A percentile compares a stretch with the other conserved stretches of the same genome.
Evolutionary conservation across 2,797 vertebrate species (phyloP).

Genomic region (Smutsia temminckii): DNA sequence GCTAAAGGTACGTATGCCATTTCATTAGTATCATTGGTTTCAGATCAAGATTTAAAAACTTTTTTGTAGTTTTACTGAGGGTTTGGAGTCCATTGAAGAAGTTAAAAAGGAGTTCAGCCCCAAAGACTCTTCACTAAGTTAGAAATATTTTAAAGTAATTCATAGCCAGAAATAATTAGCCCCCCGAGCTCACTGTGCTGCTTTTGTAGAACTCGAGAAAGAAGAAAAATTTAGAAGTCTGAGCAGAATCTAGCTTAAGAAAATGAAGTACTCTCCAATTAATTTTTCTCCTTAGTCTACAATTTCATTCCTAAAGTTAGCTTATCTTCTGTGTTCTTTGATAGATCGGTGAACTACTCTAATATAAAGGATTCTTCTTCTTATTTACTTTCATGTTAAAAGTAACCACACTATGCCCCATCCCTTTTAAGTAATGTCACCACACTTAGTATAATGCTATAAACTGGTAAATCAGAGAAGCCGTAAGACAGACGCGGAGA

Average conservation of each 20-base stretch:
- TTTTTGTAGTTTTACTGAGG: conserved; percentile 59
- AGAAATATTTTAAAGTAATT: conserved; percentile 72
- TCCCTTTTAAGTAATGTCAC: not conserved
- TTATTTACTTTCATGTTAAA: conserved; percentile 2
- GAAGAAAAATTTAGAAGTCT: conserved; percentile 58
- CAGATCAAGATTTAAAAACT: conserved; percentile 51
- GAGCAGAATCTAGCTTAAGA: conserved; percentile 68
- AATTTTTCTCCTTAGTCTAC: conserved; percentile 69
- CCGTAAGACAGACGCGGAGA: not conserved
- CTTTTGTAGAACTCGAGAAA: conserved; percentile 69
- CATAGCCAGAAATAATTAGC: conserved; percentile 65
- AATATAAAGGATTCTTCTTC: not conserved
- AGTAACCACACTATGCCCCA: not conserved
- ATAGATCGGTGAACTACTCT: conserved; percentile 55
- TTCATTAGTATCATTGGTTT: conserved; percentile 7
- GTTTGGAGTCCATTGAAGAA: conserved; percentile 48
- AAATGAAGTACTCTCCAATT: conserved; percentile 58
- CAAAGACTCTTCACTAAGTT: conserved; percentile 58
- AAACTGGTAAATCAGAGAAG: not conserved
- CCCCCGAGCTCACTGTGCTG: conserved; percentile 42
- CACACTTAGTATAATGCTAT: not conserved
- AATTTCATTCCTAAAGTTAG: conserved; percentile 66
- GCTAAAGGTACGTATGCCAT: not conserved
- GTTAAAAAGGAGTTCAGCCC: conserved; percentile 38
- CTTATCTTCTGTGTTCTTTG: conserved; percentile 41